Conservation (phyloP, 1,140 invertebrate genomes). For the Macrobrachium rosenbergii region DNA sequence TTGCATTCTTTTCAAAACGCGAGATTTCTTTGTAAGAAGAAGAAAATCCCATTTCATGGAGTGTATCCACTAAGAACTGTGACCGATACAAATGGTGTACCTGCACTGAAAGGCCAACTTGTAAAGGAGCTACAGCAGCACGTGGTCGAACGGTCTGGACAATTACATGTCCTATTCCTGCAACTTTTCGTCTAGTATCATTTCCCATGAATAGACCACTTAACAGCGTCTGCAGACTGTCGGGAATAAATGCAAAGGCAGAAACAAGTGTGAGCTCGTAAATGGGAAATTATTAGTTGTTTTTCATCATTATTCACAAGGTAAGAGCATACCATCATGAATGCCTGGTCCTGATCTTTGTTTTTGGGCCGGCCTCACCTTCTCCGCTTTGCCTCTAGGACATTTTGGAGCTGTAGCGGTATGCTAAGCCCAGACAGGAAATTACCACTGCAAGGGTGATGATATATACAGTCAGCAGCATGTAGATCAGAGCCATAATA, state of each 20-base stretch:
- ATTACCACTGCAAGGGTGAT: constrained; percentile 22
- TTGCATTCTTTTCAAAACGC: constrained; percentile 46
- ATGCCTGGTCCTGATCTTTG: constrained; percentile 30
- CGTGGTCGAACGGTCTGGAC: constrained; percentile 24
- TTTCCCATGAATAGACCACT: constrained; percentile 29
- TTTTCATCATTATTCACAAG: constrained; percentile 32
- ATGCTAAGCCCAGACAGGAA: constrained; percentile 10
- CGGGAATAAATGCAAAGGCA: constrained; percentile 27
- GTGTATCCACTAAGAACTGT: constrained; percentile 26
- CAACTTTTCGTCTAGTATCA: constrained; percentile 4
- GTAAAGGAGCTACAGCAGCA: constrained; percentile 12
- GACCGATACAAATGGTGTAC: constrained; percentile 34
- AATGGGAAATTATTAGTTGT: constrained; percentile 24
- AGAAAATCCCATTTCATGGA: constrained; percentile 8
- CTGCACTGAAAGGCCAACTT: constrained; percentile 25
- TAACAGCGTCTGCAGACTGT: constrained; percentile 15
- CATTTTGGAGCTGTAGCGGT: constrained; percentile 3
- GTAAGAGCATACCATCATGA: constrained; percentile 25
- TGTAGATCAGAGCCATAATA: constrained; percentile 31
- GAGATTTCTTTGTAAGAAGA: constrained; percentile 15
- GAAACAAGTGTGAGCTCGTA: constrained; percentile 17
- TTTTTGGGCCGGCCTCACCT: constrained; percentile 27
- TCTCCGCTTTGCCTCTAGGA: not conserved
- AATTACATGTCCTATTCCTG: constrained; percentile 26
- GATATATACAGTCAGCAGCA: constrained; percentile 24